Evolutionary conservation across 2,888 invertebrate species (phyloP).

Genomic region (Sarcophaga variegata): DNA sequence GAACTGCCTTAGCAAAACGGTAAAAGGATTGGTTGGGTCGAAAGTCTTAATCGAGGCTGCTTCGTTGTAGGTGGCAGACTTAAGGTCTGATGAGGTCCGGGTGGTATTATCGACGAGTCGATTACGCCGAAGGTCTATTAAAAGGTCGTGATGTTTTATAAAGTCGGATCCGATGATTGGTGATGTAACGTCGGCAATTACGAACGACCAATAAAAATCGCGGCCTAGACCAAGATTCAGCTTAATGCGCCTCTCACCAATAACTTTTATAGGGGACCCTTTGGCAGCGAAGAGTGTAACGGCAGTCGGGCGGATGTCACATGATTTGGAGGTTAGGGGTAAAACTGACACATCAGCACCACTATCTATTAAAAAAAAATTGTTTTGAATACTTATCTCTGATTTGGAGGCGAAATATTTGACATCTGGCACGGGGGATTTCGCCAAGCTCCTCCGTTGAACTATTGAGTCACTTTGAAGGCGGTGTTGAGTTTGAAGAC

Average conservation of each 20-base stretch:
- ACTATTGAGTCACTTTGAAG: neutral
- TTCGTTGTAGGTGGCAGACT: constrained; percentile 19
- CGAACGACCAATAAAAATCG: constrained; percentile 5
- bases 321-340: neutral
- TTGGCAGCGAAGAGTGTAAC: neutral
- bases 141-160: neutral
- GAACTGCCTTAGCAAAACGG: neutral
- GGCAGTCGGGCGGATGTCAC: constrained; percentile 15
- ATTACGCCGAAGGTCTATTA: neutral
- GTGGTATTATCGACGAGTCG: constrained; percentile 15
- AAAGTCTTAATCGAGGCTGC: no score
- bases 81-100: constrained; percentile 3
- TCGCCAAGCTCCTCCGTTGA: neutral
- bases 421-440: neutral
- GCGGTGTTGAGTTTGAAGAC: neutral
- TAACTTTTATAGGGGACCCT: constrained; percentile 2
- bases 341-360: constrained; percentile 10
- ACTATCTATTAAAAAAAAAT: constrained; percentile 1
- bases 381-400: no score
- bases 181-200: neutral
- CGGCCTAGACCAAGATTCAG: neutral
- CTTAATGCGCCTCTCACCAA: neutral
- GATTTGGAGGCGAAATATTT: constrained; percentile 11
- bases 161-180: neutral
- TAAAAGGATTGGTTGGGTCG: neutral